phyloP scores from a whole-genome alignment of 2,797 vertebrate species.

The Bovichtus diacanthus region DNA sequence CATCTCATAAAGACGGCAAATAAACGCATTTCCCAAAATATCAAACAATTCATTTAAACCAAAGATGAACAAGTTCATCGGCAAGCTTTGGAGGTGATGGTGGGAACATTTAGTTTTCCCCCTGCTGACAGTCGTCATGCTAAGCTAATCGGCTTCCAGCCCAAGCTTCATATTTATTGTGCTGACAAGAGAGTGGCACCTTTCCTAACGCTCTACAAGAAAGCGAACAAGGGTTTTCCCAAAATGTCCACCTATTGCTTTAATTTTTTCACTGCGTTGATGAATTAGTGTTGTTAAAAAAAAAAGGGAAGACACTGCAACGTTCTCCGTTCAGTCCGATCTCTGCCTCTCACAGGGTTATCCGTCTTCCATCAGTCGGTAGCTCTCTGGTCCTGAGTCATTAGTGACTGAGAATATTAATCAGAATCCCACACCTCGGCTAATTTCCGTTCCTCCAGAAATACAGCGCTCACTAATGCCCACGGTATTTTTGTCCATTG shows the following conservation, averaged over 20 bases:
- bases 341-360: constrained; percentile 8
- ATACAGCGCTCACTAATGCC: constrained; percentile 51
- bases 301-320: constrained; percentile 1
- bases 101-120: background rate
- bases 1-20: background rate
- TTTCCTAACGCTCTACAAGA: background rate
- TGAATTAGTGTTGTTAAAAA: background rate
- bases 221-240: background rate
- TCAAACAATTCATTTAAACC: background rate
- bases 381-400: constrained; percentile 40
- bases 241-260: background rate
- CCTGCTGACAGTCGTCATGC: background rate
- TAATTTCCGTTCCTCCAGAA: constrained; percentile 71
- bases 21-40: too few species aligned
- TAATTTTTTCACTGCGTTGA: background rate
- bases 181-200: too few species aligned
- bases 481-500: constrained; percentile 51
- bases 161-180: background rate
- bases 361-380: constrained; percentile 17
- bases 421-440: constrained; percentile 61
- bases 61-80: background rate
- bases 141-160: background rate
- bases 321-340: constrained; percentile 8
- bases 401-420: constrained; percentile 63
- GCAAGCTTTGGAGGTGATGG: background rate